Conservation (phyloP, 1,140 invertebrate genomes). For the Dinoponera quadriceps region DNA sequence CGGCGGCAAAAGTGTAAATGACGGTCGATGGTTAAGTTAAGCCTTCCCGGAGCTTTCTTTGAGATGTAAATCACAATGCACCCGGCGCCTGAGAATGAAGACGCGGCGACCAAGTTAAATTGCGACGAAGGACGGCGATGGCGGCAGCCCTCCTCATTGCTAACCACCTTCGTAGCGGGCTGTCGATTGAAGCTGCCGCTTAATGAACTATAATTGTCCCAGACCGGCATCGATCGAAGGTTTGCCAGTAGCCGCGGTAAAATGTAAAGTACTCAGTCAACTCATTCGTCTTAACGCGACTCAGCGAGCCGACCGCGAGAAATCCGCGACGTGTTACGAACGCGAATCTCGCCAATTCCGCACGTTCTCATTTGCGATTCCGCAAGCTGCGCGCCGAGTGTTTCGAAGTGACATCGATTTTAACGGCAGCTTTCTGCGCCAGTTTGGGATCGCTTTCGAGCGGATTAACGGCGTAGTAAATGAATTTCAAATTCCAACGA, state of each 20-base stretch:
- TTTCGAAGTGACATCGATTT: neutral
- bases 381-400: neutral
- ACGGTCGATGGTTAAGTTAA: conserved; percentile 64
- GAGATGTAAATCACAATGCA: conserved; percentile 70
- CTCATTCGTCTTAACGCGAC: conserved; percentile 11
- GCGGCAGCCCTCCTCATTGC: conserved; percentile 10
- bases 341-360: neutral
- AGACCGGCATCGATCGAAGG: conserved; percentile 57
- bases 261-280: conserved; percentile 54
- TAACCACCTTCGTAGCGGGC: conserved; percentile 12
- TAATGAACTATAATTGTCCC: conserved; percentile 71
- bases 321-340: conserved; percentile 17
- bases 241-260: neutral
- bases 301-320: conserved; percentile 19
- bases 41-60: conserved; percentile 68
- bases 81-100: conserved; percentile 62
- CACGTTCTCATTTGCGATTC: neutral
- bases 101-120: conserved; percentile 68
- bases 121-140: conserved; percentile 37
- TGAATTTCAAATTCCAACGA: too few species aligned
- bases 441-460: neutral
- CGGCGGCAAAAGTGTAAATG: conserved; percentile 54
- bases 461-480: too few species aligned
- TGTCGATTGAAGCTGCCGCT: conserved; percentile 65
- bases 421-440: neutral